These are phyloP conservation scores for Erebia ligea DNA, from an alignment of 2,888 invertebrate species.

Conservation along the genomic window DNA sequence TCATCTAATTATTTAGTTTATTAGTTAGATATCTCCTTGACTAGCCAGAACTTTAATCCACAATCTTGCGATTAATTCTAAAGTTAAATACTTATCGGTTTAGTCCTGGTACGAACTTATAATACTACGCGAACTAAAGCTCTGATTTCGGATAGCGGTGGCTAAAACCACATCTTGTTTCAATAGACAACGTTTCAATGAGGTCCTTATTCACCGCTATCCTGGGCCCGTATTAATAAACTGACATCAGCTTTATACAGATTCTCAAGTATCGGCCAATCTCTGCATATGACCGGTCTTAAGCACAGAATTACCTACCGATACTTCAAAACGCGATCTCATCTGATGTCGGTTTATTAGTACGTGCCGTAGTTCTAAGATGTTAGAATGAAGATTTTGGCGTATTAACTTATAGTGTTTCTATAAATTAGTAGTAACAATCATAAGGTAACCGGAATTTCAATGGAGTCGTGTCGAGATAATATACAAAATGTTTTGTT, in stretches of 20 bases:
- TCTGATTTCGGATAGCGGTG: too few relatives aligned
- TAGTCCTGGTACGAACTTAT: constrained; percentile 27
- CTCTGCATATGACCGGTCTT: too few relatives aligned
- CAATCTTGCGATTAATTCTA: constrained; percentile 23
- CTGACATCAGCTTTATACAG: too few relatives aligned
- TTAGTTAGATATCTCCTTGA: constrained; percentile 37
- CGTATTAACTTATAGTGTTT: constrained; percentile 42
- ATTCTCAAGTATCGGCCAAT: too few relatives aligned
- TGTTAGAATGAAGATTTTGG: constrained; percentile 43
- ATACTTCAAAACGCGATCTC: too few relatives aligned
- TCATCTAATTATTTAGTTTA: constrained; percentile 28
- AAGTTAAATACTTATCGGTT: constrained; percentile 15
- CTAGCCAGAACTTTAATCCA: constrained; percentile 40
- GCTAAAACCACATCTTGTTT: too few relatives aligned
- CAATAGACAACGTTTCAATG: too few relatives aligned
- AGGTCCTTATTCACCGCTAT: too few relatives aligned
- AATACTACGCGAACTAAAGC: constrained; percentile 8
- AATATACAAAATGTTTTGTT: constrained; percentile 64
- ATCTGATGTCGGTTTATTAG: too few relatives aligned
- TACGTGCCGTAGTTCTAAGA: constrained; percentile 13
- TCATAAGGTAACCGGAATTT: constrained; percentile 55
- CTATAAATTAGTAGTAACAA: constrained; percentile 47
- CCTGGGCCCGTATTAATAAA: too few relatives aligned
- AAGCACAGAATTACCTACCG: too few relatives aligned
- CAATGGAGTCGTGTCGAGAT: constrained; percentile 59